Evolutionary conservation across 1,140 invertebrate species (phyloP), one percentile per base, ranked within the genome.

Genomic region (Cherax destructor): DNA sequence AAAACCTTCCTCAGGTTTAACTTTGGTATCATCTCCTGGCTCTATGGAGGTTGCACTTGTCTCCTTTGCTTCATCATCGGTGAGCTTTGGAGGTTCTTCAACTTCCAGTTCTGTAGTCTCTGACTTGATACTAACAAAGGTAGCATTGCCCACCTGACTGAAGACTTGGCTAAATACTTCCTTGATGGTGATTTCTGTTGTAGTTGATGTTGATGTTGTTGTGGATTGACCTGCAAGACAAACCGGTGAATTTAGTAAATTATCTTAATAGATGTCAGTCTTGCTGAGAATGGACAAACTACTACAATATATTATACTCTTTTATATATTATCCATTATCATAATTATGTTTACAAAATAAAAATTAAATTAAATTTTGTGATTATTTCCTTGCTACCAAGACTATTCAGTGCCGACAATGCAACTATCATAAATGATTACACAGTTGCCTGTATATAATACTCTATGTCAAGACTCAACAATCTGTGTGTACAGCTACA

Each of bases 51-150:
- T 74, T 69, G 61, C n/a, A 13, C 24, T 87, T 21, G 50, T n/a
- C 65, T 61, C 85, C 30, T 61, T n/a, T 11, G 47, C n/a, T 30
- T 87, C 49, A 10, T 86, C 47, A 18, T 30, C 30, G 21, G 85
- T 24, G n/a, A 74, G 69, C 18, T 24, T 86, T 30, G 80, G 72
- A 3, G 78, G 78, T 13, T 16, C n/a, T 59, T 83, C 78, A 56
- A 59, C 59, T 10, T 76, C 79, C 47, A 65, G 72, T n/a, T 56
- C 80, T n/a, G 41, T 83, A 21, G 81, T 49, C 65, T 89, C 87
- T 47, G n/a, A 41, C 7, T 81, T 89, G 65, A 89, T 89, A 47
- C 47, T n/a, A 0, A 89, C 50, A 3, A 89, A n/a, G 86, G 59
- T 88, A 49, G 79, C 87, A 59, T 41, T 65, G 30, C 85, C 78